Base-by-base conservation (phyloP, 2,797 vertebrate genomes). In the Nothura maculosa region DNA sequence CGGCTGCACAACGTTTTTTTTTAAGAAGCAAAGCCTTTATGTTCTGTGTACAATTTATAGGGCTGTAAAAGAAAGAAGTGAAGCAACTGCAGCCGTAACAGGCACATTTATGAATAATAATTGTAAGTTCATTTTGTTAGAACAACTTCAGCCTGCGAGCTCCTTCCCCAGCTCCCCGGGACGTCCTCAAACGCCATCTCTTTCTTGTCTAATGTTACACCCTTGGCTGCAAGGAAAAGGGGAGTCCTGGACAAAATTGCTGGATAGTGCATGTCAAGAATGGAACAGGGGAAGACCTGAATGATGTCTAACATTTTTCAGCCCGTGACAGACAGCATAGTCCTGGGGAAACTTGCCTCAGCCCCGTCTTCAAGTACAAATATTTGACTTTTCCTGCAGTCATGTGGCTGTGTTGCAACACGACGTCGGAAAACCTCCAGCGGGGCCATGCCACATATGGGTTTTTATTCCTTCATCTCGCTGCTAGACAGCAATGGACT, bases 51-150 rank as follows among this genome's bases (percentile, higher is more conserved):
- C 91, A 94, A 95, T 97, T 97, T 97, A 97, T 92, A 93, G 95
- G 81, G 87, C 50, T 76, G 90, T 97, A 96, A 97, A 96, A 95
- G 94, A 94, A 96, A 94, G 94, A 95, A 94, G 93, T 62, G 94
- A 80, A 97, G 90, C 94, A 93, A 96, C 81, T 88, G 90, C 93
- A 96, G 95, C 92, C 93, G 88, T 96, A 96, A 96, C 89, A 94
- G 92, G 74, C 84, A 90, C 95, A 93, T 95, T 96, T 96, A 97
- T 95, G 91, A 96, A 97, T 96, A 97, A 97, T 96, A 96, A 96
- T 95, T 91, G 21, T 89, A 91, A 96, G 92, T 52, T 85, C 6
- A 3, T 90, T 96, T 88, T 86, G 90, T 90, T 92, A 96, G 94
- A 79, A 90, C 92, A 81, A 87, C 91, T 92, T 86, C 54, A 87